Conservation (phyloP, 2,113 vertebrate species). For the Herpetotheres cachinnans region DNA sequence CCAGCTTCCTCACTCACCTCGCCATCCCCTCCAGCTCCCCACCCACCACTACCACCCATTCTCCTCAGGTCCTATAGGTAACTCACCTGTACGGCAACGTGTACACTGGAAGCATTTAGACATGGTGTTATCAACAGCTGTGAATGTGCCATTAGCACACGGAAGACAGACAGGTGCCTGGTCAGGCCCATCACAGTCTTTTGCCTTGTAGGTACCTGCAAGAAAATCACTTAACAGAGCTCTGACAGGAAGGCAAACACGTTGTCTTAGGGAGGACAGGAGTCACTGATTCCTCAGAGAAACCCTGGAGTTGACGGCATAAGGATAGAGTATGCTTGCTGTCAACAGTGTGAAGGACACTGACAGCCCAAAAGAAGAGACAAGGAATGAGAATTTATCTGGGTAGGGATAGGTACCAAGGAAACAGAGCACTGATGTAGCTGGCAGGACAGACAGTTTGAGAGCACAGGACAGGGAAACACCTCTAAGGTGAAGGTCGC, state of each 20-base stretch:
- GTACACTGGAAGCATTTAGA: constrained; percentile 22
- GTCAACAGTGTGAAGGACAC: background rate
- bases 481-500: background rate
- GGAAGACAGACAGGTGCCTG: background rate
- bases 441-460: background rate
- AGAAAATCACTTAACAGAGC: background rate
- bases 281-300: background rate
- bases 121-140: constrained; percentile 39
- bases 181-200: constrained; percentile 29
- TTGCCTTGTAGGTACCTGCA: constrained; percentile 61
- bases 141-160: constrained; percentile 6
- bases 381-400: background rate
- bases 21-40: background rate
- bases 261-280: background rate
- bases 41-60: background rate
- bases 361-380: background rate
- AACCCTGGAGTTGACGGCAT: background rate
- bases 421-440: background rate
- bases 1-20: background rate
- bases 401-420: background rate
- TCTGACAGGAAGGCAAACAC: background rate
- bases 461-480: background rate
- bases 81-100: constrained; percentile 27
- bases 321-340: background rate
- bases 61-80: background rate